Conservation (phyloP, 64 coral and sea anemone species). For the Porites australiensis region DNA sequence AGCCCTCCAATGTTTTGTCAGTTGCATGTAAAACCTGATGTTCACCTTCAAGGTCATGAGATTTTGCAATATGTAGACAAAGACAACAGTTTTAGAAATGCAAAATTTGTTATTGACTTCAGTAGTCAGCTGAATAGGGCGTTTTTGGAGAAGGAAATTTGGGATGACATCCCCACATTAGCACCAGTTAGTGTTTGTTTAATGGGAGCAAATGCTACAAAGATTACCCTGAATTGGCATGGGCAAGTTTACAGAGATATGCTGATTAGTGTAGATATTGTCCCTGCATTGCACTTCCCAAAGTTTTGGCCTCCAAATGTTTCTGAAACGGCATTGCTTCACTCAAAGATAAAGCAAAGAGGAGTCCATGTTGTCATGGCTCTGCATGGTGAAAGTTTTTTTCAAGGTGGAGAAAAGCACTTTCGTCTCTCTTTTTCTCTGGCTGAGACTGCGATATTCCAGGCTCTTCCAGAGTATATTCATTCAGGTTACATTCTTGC, state of each 20-base stretch:
- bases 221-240: slow-evolving; percentile 12
- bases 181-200: background rate
- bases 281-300: slow-evolving; percentile 40
- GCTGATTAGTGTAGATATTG: slow-evolving; percentile 11
- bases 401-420: slow-evolving; percentile 21
- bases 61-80: slow-evolving; percentile 13
- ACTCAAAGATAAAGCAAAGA: background rate
- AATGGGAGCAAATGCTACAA: slow-evolving; percentile 22
- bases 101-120: slow-evolving; percentile 26
- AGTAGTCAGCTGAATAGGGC: background rate
- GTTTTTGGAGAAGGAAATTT: slow-evolving; percentile 12
- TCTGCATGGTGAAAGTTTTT: background rate
- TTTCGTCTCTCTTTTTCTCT: slow-evolving; percentile 37
- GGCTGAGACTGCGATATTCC: slow-evolving; percentile 13
- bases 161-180: background rate
- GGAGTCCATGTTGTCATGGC: slow-evolving; percentile 38
- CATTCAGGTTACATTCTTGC: slow-evolving; percentile 19
- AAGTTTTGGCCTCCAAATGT: slow-evolving; percentile 21
- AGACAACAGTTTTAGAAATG: slow-evolving; percentile 32
- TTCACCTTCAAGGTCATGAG: background rate
- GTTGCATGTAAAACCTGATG: slow-evolving; percentile 17
- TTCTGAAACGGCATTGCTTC: background rate
- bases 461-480: slow-evolving; percentile 23
- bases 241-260: slow-evolving; percentile 31
- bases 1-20: slow-evolving; percentile 44